Conservation (phyloP, 2,888 invertebrate genomes). For the Tricholauxania praeusta region DNA sequence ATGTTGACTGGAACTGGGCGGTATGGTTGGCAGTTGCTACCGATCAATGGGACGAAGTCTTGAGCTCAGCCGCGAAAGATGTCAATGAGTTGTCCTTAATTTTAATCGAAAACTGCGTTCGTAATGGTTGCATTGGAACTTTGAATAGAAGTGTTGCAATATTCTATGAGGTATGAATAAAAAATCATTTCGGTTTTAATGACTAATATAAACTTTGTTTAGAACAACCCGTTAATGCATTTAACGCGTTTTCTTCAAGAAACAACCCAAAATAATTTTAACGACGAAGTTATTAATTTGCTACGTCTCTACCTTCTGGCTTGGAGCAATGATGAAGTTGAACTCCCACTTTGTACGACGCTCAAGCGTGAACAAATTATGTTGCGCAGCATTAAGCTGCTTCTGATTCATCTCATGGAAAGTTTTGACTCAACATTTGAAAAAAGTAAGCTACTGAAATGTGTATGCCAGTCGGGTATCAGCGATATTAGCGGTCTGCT, state of each 20-base stretch:
- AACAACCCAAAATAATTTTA: constrained; percentile 69
- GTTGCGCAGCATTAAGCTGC: constrained; percentile 71
- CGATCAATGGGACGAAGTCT: constrained; percentile 56
- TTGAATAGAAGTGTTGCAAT: constrained; percentile 76
- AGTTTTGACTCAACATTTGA: constrained; percentile 75
- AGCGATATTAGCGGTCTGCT: constrained; percentile 70
- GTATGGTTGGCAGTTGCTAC: constrained; percentile 64
- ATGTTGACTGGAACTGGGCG: constrained; percentile 64
- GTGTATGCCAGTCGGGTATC: constrained; percentile 72
- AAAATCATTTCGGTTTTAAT: not conserved
- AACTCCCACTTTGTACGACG: constrained; percentile 63
- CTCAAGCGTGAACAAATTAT: constrained; percentile 70
- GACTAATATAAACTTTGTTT: constrained; percentile 51
- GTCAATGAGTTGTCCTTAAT: constrained; percentile 54
- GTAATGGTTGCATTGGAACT: constrained; percentile 72
- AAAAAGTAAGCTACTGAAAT: constrained; percentile 74
- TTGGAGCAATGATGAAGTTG: constrained; percentile 61
- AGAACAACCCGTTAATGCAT: constrained; percentile 76
- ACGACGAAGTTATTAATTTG: constrained; percentile 68
- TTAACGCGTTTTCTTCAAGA: constrained; percentile 73
- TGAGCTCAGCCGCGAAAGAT: constrained; percentile 43
- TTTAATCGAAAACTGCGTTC: constrained; percentile 64
- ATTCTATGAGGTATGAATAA: constrained; percentile 75
- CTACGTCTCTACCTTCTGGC: constrained; percentile 59
- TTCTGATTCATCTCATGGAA: constrained; percentile 73